phyloP scores from a whole-genome alignment of 1,140 invertebrate species.

The Platyscapa corneri region DNA sequence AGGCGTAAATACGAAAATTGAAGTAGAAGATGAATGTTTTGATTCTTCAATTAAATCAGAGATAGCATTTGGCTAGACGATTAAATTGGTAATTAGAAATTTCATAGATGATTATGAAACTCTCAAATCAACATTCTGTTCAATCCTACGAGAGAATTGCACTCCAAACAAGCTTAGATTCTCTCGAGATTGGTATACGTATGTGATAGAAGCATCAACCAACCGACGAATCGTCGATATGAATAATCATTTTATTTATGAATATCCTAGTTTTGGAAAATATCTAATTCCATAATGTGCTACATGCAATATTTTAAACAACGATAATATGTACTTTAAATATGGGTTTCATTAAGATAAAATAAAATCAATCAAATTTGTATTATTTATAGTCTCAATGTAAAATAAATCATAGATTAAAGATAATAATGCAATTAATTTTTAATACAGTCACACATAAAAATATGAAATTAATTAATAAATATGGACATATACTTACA shows the following conservation, averaged over 20 bases:
- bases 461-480: too few relatives aligned
- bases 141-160: not conserved
- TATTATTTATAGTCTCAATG: too few relatives aligned
- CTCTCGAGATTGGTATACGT: not conserved
- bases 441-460: too few relatives aligned
- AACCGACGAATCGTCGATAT: not conserved
- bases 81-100: conserved; percentile 45
- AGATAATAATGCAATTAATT: too few relatives aligned
- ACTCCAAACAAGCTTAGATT: not conserved
- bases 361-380: too few relatives aligned
- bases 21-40: not conserved
- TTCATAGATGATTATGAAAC: conserved; percentile 42
- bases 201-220: not conserved
- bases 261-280: not conserved
- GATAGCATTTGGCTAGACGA: not conserved
- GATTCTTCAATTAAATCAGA: conserved; percentile 20
- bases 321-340: not conserved
- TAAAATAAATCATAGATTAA: too few relatives aligned
- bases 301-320: not conserved
- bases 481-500: too few relatives aligned
- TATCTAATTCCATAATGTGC: not conserved
- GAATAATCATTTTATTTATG: conserved; percentile 25
- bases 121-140: not conserved
- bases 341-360: too few relatives aligned
- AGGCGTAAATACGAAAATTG: not conserved